Percentiles rank a stretch among this genome's conserved stretches.
These are phyloP conservation scores for Oasisia sp. DNA, from an alignment of 2,888 invertebrate genomes.

Conservation along the genomic window DNA sequence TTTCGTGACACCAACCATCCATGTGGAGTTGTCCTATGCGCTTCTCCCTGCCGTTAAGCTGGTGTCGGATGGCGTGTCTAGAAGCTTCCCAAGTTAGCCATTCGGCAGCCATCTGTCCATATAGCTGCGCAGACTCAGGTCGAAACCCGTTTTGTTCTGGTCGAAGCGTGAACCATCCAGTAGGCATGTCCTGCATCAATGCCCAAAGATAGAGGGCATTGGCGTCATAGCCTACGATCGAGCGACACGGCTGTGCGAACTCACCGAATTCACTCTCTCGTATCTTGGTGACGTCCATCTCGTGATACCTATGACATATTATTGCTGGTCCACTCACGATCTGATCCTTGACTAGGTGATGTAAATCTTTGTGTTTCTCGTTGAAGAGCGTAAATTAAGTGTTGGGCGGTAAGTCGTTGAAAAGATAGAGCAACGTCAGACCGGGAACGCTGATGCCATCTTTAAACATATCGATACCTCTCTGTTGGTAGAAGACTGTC, in stretches of 20 bases:
- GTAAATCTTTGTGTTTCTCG: constrained; percentile 38
- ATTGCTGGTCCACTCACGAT: constrained; percentile 6
- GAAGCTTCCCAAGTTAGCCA: not conserved
- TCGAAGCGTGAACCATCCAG: not conserved
- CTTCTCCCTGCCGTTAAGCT: constrained; percentile 7
- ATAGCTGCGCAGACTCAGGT: not conserved
- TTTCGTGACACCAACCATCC: not conserved
- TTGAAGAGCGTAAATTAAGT: constrained; percentile 41
- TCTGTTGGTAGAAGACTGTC: constrained; percentile 37
- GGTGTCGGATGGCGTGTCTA: not conserved
- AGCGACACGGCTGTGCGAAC: not conserved
- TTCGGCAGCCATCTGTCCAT: not conserved
- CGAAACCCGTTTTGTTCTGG: not conserved
- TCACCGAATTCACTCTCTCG: not conserved
- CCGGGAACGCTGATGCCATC: constrained; percentile 42
- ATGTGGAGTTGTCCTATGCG: not conserved
- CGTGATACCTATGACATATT: not conserved
- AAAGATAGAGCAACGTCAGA: constrained; percentile 36
- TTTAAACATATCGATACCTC: constrained; percentile 43
- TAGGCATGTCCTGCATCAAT: not conserved
- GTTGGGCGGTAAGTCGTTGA: constrained; percentile 33
- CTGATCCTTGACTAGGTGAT: not conserved
- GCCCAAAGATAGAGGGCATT: not conserved
- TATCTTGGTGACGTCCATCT: not conserved
- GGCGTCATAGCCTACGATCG: not conserved